A percentile compares a stretch with the other conserved stretches of the same genome.
phyloP scores from a whole-genome alignment of 2,113 vertebrate species.

The Takifugu flavidus region DNA sequence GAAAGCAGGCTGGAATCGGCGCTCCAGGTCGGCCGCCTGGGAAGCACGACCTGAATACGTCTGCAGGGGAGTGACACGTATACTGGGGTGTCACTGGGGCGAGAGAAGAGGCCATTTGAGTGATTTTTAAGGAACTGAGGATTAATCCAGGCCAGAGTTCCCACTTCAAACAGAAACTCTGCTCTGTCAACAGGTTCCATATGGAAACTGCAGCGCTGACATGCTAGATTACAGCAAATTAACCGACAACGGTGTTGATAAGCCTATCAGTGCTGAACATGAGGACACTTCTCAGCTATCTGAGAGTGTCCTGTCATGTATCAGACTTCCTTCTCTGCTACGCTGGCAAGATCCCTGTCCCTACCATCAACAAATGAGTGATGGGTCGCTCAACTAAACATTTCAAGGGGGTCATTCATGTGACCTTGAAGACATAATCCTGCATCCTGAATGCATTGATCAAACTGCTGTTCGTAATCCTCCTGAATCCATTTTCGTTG shows the following conservation, averaged over 20 bases:
- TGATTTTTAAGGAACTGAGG: constrained; percentile 22
- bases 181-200: too few species aligned
- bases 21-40: constrained; percentile 48
- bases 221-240: too few species aligned
- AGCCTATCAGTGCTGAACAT: too few species aligned
- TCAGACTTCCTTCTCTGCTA: too few species aligned
- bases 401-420: not conserved
- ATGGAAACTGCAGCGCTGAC: too few species aligned
- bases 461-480: constrained; percentile 13
- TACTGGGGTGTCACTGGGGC: constrained; percentile 18
- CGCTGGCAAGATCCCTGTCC: too few species aligned
- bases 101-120: constrained; percentile 37
- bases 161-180: not conserved
- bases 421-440: not conserved
- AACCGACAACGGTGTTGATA: too few species aligned
- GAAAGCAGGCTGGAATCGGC: constrained; percentile 49
- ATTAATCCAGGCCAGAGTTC: constrained; percentile 36
- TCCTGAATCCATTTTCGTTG: not conserved
- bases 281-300: too few species aligned
- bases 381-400: too few species aligned
- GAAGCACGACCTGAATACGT: constrained; percentile 60
- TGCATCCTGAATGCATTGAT: not conserved
- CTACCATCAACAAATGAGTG: too few species aligned
- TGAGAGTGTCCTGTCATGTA: too few species aligned
- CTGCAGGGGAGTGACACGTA: constrained; percentile 24